A percentile compares a stretch with the other conserved stretches of the same genome.
Conservation (phyloP, 1,140 invertebrate genomes). For the Drosophila bipectinata region DNA sequence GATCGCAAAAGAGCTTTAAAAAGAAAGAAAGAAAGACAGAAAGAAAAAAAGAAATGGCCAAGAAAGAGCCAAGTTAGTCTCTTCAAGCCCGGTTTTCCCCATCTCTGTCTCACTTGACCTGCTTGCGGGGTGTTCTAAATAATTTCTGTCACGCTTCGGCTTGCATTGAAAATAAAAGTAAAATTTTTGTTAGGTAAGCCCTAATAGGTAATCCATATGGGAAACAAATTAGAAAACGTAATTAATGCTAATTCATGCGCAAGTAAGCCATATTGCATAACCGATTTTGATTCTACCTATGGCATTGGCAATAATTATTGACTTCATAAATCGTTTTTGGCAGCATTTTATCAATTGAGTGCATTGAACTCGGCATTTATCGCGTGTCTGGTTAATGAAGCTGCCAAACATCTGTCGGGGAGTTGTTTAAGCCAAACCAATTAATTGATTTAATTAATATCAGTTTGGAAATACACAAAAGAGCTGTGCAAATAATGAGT, state of each 20-base stretch:
- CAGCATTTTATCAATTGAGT: conserved; percentile 8
- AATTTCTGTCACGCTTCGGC: conserved; percentile 41
- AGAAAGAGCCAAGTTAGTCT: conserved; percentile 15
- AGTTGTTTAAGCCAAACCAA: conserved; percentile 45
- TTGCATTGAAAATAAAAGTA: conserved; percentile 48
- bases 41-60: neutral
- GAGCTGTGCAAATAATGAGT: conserved; percentile 48
- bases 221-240: conserved; percentile 26
- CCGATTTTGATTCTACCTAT: conserved; percentile 8
- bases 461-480: conserved; percentile 54
- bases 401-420: conserved; percentile 31
- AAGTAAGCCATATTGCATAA: conserved; percentile 25
- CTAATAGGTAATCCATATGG: conserved; percentile 15
- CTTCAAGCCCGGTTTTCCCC: conserved; percentile 9
- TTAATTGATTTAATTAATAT: conserved; percentile 76
- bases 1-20: neutral
- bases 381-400: conserved; percentile 44
- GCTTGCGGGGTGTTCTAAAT: conserved; percentile 37
- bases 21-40: conserved; percentile 11
- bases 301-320: neutral
- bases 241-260: conserved; percentile 34
- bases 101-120: conserved; percentile 17
- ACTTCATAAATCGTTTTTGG: conserved; percentile 4
- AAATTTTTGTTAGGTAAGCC: conserved; percentile 34
- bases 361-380: conserved; percentile 37